Conservation (phyloP, 2,113 vertebrate species). For the Ascaphus truei region DNA sequence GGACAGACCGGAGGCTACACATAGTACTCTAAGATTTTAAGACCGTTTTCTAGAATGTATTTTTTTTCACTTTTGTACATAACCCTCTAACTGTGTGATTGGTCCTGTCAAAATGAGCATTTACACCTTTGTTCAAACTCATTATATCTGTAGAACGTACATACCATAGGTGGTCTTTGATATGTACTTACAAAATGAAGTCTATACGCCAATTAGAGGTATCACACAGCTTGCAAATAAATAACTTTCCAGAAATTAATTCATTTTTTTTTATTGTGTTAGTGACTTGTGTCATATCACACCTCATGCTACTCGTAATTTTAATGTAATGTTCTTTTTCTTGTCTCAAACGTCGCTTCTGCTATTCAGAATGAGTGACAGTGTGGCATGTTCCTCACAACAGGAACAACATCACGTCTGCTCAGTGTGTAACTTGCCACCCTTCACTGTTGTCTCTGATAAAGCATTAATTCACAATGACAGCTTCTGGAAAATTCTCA, state of each 20-base stretch:
- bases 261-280: neutral
- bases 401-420: slow-evolving; percentile 30
- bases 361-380: slow-evolving; percentile 8
- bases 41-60: too few species aligned
- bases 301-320: neutral
- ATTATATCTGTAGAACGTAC: too few species aligned
- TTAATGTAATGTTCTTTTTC: neutral
- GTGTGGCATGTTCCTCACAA: slow-evolving; percentile 20
- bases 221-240: neutral
- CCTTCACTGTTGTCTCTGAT: slow-evolving; percentile 22
- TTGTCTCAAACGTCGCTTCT: neutral
- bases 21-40: too few species aligned
- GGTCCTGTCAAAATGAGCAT: too few species aligned
- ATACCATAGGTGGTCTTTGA: too few species aligned
- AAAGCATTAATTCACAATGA: slow-evolving; percentile 34
- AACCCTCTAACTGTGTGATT: too few species aligned
- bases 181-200: neutral
- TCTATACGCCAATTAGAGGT: neutral
- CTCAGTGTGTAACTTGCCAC: neutral
- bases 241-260: neutral
- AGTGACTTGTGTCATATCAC: neutral
- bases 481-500: slow-evolving; percentile 37
- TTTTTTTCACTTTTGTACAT: too few species aligned
- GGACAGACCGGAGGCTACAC: too few species aligned
- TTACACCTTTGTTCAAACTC: too few species aligned